These are phyloP conservation scores for Pararge aegeria DNA, from an alignment of 1,140 invertebrate species.

Conservation along the genomic window DNA sequence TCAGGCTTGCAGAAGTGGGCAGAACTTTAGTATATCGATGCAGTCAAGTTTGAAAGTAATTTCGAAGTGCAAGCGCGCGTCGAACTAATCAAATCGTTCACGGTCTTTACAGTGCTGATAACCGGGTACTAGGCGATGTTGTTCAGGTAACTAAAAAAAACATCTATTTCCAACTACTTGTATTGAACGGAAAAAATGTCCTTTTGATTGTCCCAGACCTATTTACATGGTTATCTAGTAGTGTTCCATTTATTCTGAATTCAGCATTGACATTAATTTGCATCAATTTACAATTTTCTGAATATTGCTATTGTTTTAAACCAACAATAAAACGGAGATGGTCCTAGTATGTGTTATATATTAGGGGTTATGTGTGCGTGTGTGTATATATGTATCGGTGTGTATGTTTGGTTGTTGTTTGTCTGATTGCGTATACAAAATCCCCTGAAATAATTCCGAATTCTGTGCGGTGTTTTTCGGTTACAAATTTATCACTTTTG, in stretches of 20 bases:
- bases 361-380: no score
- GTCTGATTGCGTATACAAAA: no score
- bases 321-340: no score
- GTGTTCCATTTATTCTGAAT: slow-evolving; percentile 1
- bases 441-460: no score
- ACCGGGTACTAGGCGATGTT: slow-evolving; percentile 42
- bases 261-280: not conserved
- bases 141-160: slow-evolving; percentile 40
- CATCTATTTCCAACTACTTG: not conserved
- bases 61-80: slow-evolving; percentile 72
- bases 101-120: slow-evolving; percentile 69
- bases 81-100: slow-evolving; percentile 76
- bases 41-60: slow-evolving; percentile 70
- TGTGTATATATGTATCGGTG: no score
- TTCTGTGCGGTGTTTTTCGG: no score
- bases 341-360: no score
- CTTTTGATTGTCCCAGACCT: slow-evolving; percentile 1
- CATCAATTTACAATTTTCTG: not conserved
- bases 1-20: slow-evolving; percentile 47
- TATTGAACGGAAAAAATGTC: not conserved
- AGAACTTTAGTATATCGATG: slow-evolving; percentile 54
- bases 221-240: slow-evolving; percentile 3
- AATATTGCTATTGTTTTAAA: not conserved
- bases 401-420: no score
- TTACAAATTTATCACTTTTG: no score